phyloP scores from a whole-genome alignment of 2,113 vertebrate species.

The Indicator indicator region DNA sequence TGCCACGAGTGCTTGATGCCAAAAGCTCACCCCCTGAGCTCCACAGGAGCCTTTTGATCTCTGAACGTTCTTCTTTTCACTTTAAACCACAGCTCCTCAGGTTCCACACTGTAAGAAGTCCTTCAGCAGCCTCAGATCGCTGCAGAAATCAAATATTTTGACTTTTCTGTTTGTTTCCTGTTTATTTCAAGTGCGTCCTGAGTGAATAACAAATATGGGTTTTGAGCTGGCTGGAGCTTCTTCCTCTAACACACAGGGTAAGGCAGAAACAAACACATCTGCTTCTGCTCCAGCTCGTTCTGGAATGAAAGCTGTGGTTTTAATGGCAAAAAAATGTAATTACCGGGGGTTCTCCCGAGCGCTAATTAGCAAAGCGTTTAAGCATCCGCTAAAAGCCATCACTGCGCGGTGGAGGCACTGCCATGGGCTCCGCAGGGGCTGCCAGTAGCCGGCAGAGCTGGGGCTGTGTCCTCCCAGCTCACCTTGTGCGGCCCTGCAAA shows the following conservation, averaged over 20 bases:
- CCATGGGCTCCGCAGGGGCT: rapidly evolving
- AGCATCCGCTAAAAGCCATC: not conserved
- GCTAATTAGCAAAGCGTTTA: not conserved
- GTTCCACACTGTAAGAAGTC: not conserved
- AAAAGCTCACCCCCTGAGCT: not conserved
- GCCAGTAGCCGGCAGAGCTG: not conserved
- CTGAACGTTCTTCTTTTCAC: not conserved
- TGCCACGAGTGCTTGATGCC: rapidly evolving
- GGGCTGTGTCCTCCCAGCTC: not conserved
- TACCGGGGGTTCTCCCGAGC: not conserved
- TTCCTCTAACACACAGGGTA: not conserved
- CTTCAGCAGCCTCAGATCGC: not conserved
- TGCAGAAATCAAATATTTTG: conserved; percentile 63
- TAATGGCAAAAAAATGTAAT: not conserved
- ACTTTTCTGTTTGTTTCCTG: conserved; percentile 21
- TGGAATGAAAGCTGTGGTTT: conserved; percentile 2
- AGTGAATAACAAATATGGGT: conserved; percentile 59
- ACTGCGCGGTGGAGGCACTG: not conserved
- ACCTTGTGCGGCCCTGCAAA: not conserved
- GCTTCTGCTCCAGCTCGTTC: not conserved
- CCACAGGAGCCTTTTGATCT: not conserved
- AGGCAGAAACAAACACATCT: conserved; percentile 33
- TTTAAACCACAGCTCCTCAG: not conserved
- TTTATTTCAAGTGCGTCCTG: conserved; percentile 10
- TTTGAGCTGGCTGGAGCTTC: conserved; percentile 66